Conservation (phyloP, 1,140 invertebrate genomes). For the Diplogasteroides magnus region DNA sequence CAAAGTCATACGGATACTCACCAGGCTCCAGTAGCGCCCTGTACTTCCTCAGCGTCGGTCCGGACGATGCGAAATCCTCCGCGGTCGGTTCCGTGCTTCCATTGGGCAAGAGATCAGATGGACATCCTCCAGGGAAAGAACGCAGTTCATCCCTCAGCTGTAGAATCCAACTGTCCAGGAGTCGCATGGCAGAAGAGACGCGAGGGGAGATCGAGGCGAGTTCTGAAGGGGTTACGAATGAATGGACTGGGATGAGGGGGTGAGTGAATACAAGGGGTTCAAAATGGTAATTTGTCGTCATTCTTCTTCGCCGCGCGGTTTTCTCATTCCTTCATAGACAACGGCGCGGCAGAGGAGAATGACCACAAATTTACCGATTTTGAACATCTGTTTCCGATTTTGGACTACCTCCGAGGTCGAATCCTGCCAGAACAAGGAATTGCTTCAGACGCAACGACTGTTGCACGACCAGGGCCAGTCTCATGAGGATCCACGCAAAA, state of each 20-base stretch:
- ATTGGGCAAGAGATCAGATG: conserved; percentile 72
- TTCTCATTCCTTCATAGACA: too few species aligned
- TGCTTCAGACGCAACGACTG: conserved; percentile 73
- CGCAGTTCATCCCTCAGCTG: conserved; percentile 69
- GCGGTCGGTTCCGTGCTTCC: conserved; percentile 69
- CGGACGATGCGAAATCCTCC: conserved; percentile 2
- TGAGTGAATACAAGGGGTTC: too few species aligned
- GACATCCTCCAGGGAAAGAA: conserved; percentile 59
- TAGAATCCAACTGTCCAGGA: conserved; percentile 80
- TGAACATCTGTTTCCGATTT: too few species aligned
- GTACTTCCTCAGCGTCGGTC: conserved; percentile 70
- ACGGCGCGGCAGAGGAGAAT: too few species aligned
- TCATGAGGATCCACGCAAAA: conserved; percentile 87
- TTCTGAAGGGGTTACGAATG: conserved; percentile 40
- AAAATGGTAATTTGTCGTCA: too few species aligned
- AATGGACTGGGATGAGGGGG: too few species aligned
- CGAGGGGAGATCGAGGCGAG: conserved; percentile 71
- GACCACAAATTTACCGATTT: too few species aligned
- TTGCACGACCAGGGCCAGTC: conserved; percentile 77
- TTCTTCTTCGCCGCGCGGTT: too few species aligned
- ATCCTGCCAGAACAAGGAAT: conserved; percentile 76
- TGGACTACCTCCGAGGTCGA: conserved; percentile 76
- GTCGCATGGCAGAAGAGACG: conserved; percentile 78
- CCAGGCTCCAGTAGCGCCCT: conserved; percentile 79
- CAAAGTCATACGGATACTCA: too few species aligned